Evolutionary conservation across 2,888 invertebrate species (phyloP), one percentile per base, ranked within the genome.

Genomic region (Philopedon plagiatum): DNA sequence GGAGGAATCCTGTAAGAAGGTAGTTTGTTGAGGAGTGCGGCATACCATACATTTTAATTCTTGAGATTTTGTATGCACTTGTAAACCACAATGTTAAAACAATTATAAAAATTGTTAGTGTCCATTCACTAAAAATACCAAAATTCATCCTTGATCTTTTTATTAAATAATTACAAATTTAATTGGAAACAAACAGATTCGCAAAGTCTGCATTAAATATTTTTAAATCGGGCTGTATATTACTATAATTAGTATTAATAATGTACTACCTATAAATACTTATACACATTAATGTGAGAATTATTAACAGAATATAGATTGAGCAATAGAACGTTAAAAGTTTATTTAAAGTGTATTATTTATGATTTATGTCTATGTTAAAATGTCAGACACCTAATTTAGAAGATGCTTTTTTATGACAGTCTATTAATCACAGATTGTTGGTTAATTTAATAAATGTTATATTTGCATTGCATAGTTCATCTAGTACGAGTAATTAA

Each of bases 151-250:
- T 54, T 54, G 29, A 29, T 54, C 51, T 18, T 29, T 15, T 29
- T 54, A 15, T 54, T n/a, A 54, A 54, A 18, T 29, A 13, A 54
- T 54, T 54, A 54, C 29, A 54, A 29, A 54, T 46, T 9, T n/a
- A 46, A 46, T 54, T 54, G 8, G 29, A 9, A 54, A 54, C 15
- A 15, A 54, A 15, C 15, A 41, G 18, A 32, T 54, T 29, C 29
- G 29, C 23, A 18, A 54, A 54, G 15, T 54, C 15, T 29, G 15
- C 18, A 29, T 29, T 29, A 29, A 29, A 29, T 5, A 29, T 21
- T 9, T 46, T 46, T 23, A 21, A 46, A 46, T 46, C 3, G 11
- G 21, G 8, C n/a, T 21, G 5, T 0, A 23, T 13, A 39, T 39
- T 11, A 21, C 23, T 46, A 21, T 46, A 46, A 46, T 23, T 46